Evolutionary conservation across 2,888 invertebrate species (phyloP).

Genomic region (Drosophila recens): DNA sequence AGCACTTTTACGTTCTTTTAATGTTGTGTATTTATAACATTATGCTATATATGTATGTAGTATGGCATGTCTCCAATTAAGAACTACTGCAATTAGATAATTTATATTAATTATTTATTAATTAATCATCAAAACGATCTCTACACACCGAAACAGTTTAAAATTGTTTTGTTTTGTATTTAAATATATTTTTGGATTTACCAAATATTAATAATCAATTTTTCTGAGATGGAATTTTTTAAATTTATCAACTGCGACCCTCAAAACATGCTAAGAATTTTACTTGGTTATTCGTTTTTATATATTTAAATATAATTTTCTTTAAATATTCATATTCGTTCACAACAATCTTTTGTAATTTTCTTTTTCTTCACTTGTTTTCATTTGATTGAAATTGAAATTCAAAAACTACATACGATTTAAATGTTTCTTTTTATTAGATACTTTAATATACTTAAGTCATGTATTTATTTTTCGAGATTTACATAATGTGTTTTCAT

Average conservation of each 20-base stretch:
- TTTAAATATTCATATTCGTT: conserved; percentile 27
- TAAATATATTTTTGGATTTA: conserved; percentile 16
- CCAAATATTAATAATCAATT: conserved; percentile 20
- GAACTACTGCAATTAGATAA: conserved; percentile 20
- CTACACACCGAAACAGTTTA: conserved; percentile 35
- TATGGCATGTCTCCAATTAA: conserved; percentile 22
- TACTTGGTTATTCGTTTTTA: conserved; percentile 14
- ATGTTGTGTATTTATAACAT: conserved; percentile 27
- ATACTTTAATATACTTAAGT: conserved; percentile 9
- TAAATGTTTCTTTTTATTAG: conserved; percentile 16
- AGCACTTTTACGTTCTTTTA: conserved; percentile 26
- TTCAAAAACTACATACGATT: conserved; percentile 41
- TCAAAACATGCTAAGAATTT: conserved; percentile 37
- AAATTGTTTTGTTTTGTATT: conserved; percentile 10
- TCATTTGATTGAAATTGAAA: conserved; percentile 15
- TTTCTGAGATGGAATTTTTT: conserved; percentile 41
- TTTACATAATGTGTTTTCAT: conserved; percentile 30
- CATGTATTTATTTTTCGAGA: conserved; percentile 17
- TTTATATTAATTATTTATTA: conserved; percentile 16
- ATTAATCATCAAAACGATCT: conserved; percentile 24
- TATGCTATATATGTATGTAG: conserved; percentile 14
- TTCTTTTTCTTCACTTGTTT: conserved; percentile 2
- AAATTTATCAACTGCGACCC: conserved; percentile 43
- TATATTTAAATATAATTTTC: conserved; percentile 18
- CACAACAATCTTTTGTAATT: conserved; percentile 27